Evolutionary conservation across 2,797 vertebrate genomes (phyloP), one percentile per base, ranked within the genome.

Genomic region (Karalla daura): DNA sequence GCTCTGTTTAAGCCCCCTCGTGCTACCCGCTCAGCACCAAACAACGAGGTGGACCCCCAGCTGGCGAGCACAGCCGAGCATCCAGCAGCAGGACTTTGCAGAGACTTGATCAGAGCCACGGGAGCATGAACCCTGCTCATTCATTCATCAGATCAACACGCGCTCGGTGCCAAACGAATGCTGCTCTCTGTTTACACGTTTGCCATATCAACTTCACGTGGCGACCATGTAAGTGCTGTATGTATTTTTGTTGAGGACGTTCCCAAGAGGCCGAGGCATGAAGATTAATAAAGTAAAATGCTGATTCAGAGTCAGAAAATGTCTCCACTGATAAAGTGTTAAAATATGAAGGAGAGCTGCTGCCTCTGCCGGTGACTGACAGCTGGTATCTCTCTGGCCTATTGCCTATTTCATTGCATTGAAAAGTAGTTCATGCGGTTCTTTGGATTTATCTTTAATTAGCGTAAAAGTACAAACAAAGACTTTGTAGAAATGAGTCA

Each of bases 381-480:
- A 35, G 53, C 40, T 23, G 4, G n/a, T n/a, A 44, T 44, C 50
- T 27, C 41, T 78, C 44, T 25, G 25, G 56, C 65, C 12, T 36
- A 3, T n/a, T 36, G 10, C 24, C 24, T 36, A 0, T 54, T 54
- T 45, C 23, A 53, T 24, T 44, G 5, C 41, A 37, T 46, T 63
- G 5, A 59, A 43, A 75, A 62, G 13, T 47, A 43, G 5, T 27
- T 44, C 37, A 52, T 36, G 28, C 17, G 5, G 11, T 7, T 17
- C 55, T 33, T 54, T 49, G 8, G 35, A 50, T 65, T 41, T 41
- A 58, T 55, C 47, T 68, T 60, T 53, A 76, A 79, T 76, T 68
- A 60, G 54, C 62, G 41, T 47, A 23, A 52, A 73, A 59, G 12
- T 18, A 20, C 9, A 69, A 52, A 35, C 37, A 70, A 50, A 58